Evolutionary conservation across 1,140 invertebrate genomes (phyloP), one percentile per base, ranked within the genome.

Genomic region (Chrysoperla carnea): DNA sequence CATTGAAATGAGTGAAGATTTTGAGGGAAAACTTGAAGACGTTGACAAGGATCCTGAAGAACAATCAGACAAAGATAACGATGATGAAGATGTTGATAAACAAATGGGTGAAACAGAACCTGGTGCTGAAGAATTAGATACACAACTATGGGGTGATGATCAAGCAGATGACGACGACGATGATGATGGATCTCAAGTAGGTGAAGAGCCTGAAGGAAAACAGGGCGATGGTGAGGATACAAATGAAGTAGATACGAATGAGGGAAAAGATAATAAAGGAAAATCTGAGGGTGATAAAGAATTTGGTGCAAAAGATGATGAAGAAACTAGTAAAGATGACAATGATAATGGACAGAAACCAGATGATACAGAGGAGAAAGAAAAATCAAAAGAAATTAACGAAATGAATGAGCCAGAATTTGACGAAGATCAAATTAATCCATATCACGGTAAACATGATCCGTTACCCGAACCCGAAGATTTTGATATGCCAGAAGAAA

Each of bases 71-170:
- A 66, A 72, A 27, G 64, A 75, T 1, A 69, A 76, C 46, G 70
- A 75, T n/a, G 67, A 77, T 41, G 70, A 81, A 1, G 72, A 94
- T 48, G 62, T 79, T 1, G 90, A 95, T 45, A 92, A 94, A 58
- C 76, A 95, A 68, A 94, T 95, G 87, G 91, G 87, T n/a, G 85
- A 95, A 45, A 83, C 84, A 6, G 85, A 83, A 52, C 75, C 83
- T 46, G 78, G 73, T 7, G 77, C 77, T 27, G 86, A 94, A 39
- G 81, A 82, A 44, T 53, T 82, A 9, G 78, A 83, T 53, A 70
- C 82, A 50, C 75, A 92, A 71, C 79, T 94, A 53, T 96, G 90
- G 90, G 88, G 84, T 12, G 78, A 81, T 17, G 84, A 88, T 51
- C 72, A 78, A 43, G 78, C 86, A 49, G 76, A 82, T 37, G 69